Evolutionary conservation across 2,888 invertebrate species (phyloP).

Genomic region (Morpho achilles): DNA sequence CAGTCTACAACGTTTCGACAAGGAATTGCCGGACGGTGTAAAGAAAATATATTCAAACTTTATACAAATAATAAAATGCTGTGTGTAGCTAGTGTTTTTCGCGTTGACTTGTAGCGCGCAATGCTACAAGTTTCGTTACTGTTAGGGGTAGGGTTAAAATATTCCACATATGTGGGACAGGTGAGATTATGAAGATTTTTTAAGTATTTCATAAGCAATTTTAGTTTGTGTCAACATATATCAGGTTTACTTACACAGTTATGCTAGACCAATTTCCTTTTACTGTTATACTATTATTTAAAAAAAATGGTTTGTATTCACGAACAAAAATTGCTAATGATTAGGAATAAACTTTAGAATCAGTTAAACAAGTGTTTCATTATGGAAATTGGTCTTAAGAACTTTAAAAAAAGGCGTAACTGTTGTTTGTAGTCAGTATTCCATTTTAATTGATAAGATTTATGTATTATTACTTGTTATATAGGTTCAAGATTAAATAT

Average conservation of each 20-base stretch:
- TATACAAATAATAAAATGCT: constrained; percentile 63
- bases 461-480: constrained; percentile 31
- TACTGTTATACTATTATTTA: neutral
- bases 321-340: neutral
- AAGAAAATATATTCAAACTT: constrained; percentile 65
- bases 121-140: constrained; percentile 78
- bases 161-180: constrained; percentile 74
- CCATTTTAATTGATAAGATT: neutral
- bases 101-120: constrained; percentile 80
- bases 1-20: constrained; percentile 76
- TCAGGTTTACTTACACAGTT: constrained; percentile 26
- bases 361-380: constrained; percentile 1
- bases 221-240: constrained; percentile 46
- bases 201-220: constrained; percentile 64
- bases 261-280: constrained; percentile 29
- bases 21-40: constrained; percentile 72
- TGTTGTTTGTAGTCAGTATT: constrained; percentile 9
- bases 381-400: constrained; percentile 26
- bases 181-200: constrained; percentile 75
- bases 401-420: neutral
- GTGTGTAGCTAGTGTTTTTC: constrained; percentile 75
- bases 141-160: constrained; percentile 73
- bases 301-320: neutral
- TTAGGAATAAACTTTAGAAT: neutral
- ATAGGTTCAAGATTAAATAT: constrained; percentile 99